These are phyloP conservation scores for Eriosoma lanigerum DNA, from an alignment of 1,140 invertebrate genomes.

Conservation along the genomic window DNA sequence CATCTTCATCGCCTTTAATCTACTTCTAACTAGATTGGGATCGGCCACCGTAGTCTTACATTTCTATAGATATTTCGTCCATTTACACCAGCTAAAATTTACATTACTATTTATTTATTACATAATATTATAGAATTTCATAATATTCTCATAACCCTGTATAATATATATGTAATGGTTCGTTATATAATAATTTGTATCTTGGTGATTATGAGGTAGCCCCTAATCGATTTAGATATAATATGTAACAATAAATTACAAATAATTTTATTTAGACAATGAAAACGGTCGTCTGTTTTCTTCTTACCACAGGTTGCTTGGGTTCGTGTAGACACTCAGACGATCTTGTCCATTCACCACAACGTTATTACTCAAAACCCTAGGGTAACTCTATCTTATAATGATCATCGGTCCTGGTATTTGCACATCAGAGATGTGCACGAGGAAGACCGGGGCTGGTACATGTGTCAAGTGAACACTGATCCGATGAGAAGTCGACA, in stretches of 20 bases:
- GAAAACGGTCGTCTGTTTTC: not conserved
- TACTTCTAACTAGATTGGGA: no score
- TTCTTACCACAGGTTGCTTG: conserved; percentile 73
- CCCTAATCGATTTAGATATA: no score
- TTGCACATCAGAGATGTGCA: conserved; percentile 80
- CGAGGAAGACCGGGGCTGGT: conserved; percentile 79
- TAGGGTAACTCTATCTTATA: conserved; percentile 80
- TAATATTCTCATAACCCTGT: no score
- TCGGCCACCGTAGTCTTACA: no score
- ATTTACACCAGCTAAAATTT: no score
- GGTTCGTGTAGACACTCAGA: conserved; percentile 89
- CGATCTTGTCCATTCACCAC: conserved; percentile 85
- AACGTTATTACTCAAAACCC: conserved; percentile 87
- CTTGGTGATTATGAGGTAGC: no score
- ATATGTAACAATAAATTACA: not conserved
- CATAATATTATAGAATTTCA: no score
- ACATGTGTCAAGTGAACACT: conserved; percentile 83
- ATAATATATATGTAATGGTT: no score
- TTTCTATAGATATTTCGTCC: no score
- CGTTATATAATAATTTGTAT: no score
- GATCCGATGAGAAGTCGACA: conserved; percentile 82
- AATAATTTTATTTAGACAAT: not conserved
- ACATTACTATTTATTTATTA: no score
- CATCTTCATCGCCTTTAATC: no score
- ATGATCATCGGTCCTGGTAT: conserved; percentile 86